Evolutionary conservation across 1,140 invertebrate species (phyloP), one percentile per base, ranked within the genome.

Genomic region (Plutomurus gul): DNA sequence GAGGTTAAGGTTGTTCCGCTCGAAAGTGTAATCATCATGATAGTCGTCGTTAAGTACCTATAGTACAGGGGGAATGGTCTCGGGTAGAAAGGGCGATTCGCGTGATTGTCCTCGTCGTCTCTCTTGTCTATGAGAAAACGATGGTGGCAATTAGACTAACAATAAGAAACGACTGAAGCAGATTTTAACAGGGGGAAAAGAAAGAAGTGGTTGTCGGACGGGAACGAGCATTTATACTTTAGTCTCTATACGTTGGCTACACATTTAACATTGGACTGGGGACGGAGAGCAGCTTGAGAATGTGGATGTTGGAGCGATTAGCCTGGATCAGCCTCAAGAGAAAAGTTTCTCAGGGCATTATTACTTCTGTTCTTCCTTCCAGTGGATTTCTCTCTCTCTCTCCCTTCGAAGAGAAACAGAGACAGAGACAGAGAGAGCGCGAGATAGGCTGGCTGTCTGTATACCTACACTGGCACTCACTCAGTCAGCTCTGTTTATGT

Each of bases 91-190:
- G 36, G 56, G 27, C 56, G 27, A 65, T 65, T 65, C 22, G 30
- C 13, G 16, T 33, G 56, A 65, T 65, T 65, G 56, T 65, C 56
- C 56, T 65, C 56, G 36, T 65, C 56, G 36, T 65, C 56, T 65
- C n/a, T 65, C 56, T 65, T 11, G 4, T 10, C 27, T 65, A 4
- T 33, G 30, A 36, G 30, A 65, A 65, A 30, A 65, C 30, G 25
- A 65, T 30, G 56, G 56, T 65, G 56, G 56, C 56, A 65, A 65
- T 65, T 65, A 65, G 56, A 65, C 56, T 65, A 65, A 65, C 56
- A 65, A 65, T 65, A 65, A 65, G 56, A 65, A 65, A 65, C 27
- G 56, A 16, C 56, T 65, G 27, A 65, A 16, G 16, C 16, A 33
- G 56, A 65, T 33, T 65, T 65, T 65, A 36, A 65, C 25, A 16